Evolutionary conservation across 2,888 invertebrate genomes (phyloP).

Genomic region (Sphaerophoria taeniata): DNA sequence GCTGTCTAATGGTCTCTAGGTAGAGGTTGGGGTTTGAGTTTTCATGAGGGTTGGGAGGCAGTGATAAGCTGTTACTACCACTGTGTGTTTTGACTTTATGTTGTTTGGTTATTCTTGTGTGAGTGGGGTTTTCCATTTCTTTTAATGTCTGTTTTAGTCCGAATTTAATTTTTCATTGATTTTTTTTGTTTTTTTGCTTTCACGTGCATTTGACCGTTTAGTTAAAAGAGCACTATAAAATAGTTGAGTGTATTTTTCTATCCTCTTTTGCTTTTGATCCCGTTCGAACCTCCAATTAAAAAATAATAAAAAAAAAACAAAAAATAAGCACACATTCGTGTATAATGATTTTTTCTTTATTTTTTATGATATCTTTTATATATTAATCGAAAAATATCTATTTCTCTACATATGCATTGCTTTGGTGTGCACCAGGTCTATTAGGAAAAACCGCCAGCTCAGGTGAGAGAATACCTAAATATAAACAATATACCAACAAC

Average conservation of each 20-base stretch:
- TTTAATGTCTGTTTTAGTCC: conserved; percentile 23
- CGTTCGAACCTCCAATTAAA: conserved; percentile 52
- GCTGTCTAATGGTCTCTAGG: conserved; percentile 5
- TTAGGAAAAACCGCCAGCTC: conserved; percentile 82
- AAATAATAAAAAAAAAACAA: conserved; percentile 55
- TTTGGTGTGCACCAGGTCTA: conserved; percentile 79
- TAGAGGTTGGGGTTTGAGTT: not conserved
- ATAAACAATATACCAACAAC: conserved; percentile 14
- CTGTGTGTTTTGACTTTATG: conserved; percentile 16
- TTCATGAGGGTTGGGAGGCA: not conserved
- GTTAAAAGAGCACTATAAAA: conserved; percentile 1
- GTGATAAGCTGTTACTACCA: conserved; percentile 63
- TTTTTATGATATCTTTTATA: conserved; percentile 48
- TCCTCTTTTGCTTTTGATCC: conserved; percentile 9
- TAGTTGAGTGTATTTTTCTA: not conserved
- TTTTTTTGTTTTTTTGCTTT: conserved; percentile 67
- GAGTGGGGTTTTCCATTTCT: conserved; percentile 25
- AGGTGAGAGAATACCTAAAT: conserved; percentile 78
- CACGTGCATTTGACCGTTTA: conserved; percentile 54
- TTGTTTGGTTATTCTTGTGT: not conserved
- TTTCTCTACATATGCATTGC: conserved; percentile 37
- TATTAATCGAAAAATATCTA: conserved; percentile 67
- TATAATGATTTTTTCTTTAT: not conserved
- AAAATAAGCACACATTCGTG: conserved; percentile 2
- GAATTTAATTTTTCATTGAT: conserved; percentile 22